Conservation (phyloP, 2,113 vertebrate genomes). For the Toxostoma redivivum region DNA sequence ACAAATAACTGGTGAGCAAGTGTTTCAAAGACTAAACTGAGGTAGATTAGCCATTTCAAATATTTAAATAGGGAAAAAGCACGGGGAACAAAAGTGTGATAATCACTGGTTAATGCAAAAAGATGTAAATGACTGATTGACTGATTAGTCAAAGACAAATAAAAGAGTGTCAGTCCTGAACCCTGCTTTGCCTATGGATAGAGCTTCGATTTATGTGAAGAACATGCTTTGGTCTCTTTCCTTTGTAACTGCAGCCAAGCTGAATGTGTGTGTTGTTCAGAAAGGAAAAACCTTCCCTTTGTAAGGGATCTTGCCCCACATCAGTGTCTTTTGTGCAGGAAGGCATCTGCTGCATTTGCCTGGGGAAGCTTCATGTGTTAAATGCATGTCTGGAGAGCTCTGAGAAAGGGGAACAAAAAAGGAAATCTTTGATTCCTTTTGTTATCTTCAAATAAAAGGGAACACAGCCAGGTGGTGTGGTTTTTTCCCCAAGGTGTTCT, state of each 20-base stretch:
- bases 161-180: neutral
- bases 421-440: neutral
- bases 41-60: slow-evolving; percentile 46
- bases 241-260: neutral
- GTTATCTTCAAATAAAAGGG: neutral
- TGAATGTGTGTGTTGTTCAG: neutral
- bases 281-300: neutral
- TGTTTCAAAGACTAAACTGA: slow-evolving; percentile 48
- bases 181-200: neutral
- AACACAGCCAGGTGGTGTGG: neutral
- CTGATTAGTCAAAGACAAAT: slow-evolving; percentile 26
- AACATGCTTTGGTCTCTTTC: neutral
- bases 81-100: neutral
- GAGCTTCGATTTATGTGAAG: neutral
- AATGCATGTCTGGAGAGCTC: neutral
- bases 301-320: neutral
- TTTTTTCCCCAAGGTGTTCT: neutral
- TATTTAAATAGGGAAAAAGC: slow-evolving; percentile 25
- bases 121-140: slow-evolving; percentile 36
- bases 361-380: neutral
- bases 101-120: slow-evolving; percentile 40
- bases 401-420: neutral
- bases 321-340: neutral
- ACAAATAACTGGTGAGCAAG: neutral
- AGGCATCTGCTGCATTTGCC: neutral